A percentile compares a stretch with the other conserved stretches of the same genome.
Conservation (phyloP, 1,140 invertebrate species). For the Zaprionus ghesquierei region DNA sequence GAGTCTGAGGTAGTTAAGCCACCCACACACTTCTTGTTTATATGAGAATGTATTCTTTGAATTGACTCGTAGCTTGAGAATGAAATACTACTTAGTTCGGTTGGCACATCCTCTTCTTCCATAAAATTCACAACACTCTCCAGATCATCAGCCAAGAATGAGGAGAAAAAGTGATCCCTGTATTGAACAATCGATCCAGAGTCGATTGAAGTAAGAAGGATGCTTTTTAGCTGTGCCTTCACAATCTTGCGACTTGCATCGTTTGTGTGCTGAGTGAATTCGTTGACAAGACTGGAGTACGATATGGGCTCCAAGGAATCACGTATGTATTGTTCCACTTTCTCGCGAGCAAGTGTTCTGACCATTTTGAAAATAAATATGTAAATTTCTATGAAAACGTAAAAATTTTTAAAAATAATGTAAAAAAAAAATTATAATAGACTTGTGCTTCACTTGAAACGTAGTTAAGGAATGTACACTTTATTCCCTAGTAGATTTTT, state of each 20-base stretch:
- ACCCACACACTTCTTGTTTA: no score
- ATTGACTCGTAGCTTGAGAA: neutral
- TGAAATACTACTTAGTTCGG: neutral
- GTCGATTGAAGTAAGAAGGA: neutral
- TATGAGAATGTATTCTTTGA: neutral
- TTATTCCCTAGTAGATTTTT: neutral
- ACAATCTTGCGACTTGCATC: fast-evolving
- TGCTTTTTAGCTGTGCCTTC: neutral
- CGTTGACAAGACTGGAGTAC: neutral
- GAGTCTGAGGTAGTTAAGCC: no score
- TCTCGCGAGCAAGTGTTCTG: neutral
- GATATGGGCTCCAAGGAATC: neutral
- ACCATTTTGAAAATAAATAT: neutral
- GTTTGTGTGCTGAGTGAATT: neutral
- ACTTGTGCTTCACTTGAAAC: neutral
- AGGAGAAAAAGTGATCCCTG: neutral
- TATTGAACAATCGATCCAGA: neutral
- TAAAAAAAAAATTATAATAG: neutral
- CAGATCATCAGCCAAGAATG: neutral
- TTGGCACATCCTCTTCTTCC: neutral
- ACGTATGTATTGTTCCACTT: neutral
- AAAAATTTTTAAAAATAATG: neutral
- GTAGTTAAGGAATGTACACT: neutral
- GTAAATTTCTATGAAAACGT: neutral
- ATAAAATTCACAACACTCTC: neutral